These are phyloP conservation scores for Tenthredo livida DNA, from an alignment of 2,888 invertebrate species.

Conservation along the genomic window DNA sequence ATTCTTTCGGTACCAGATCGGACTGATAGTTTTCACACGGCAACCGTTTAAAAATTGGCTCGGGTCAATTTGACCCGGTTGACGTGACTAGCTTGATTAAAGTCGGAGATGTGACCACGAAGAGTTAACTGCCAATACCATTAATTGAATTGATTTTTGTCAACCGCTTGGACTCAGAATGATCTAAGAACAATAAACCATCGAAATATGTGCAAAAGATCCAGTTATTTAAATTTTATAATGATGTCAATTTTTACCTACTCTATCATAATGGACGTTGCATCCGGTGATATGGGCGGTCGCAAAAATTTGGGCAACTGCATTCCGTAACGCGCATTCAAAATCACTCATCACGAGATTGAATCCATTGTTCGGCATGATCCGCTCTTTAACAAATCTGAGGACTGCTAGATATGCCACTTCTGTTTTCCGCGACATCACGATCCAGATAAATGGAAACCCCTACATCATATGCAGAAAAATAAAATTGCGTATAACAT, in stretches of 20 bases:
- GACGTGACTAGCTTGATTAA: too few relatives aligned
- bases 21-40: too few relatives aligned
- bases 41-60: too few relatives aligned
- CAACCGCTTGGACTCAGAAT: too few relatives aligned
- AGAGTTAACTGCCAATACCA: too few relatives aligned
- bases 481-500: background rate
- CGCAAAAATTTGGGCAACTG: background rate
- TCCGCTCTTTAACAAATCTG: background rate
- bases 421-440: slow-evolving; percentile 48
- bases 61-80: too few relatives aligned
- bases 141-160: too few relatives aligned
- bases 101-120: too few relatives aligned
- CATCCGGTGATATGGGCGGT: slow-evolving; percentile 50
- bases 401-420: slow-evolving; percentile 41
- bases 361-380: slow-evolving; percentile 24
- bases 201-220: too few relatives aligned
- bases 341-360: slow-evolving; percentile 51
- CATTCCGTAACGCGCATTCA: slow-evolving; percentile 42
- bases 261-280: slow-evolving; percentile 47
- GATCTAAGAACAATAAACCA: too few relatives aligned
- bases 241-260: background rate
- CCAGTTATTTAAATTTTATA: too few relatives aligned
- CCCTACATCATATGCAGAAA: slow-evolving; percentile 11
- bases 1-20: too few relatives aligned
- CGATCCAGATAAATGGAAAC: slow-evolving; percentile 33